Percentiles rank a stretch among this genome's conserved stretches.
Evolutionary conservation across 2,797 vertebrate genomes (phyloP).

Genomic region (Mormyrus hasselquistii): DNA sequence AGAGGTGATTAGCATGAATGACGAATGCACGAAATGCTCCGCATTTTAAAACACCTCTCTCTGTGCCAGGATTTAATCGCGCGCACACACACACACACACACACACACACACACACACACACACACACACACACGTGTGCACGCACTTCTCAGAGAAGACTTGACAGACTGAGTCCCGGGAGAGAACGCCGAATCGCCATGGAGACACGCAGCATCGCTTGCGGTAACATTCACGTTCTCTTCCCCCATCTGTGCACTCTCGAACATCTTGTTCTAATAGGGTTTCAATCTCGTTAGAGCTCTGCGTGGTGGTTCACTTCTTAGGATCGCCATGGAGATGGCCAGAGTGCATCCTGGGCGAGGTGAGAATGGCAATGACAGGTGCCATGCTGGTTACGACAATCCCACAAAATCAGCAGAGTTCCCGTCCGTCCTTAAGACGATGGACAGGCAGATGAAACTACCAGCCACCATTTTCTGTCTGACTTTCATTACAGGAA

Average conservation of each 20-base stretch:
- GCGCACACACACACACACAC: no score
- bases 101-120: neutral
- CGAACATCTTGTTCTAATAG: neutral
- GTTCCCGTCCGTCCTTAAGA: constrained; percentile 58
- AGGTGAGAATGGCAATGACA: constrained; percentile 19
- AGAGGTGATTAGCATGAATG: neutral
- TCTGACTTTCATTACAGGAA: constrained; percentile 60
- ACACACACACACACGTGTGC: neutral
- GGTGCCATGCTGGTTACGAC: constrained; percentile 54
- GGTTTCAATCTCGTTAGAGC: neutral
- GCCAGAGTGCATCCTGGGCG: neutral
- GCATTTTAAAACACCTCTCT: neutral
- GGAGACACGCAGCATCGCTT: neutral
- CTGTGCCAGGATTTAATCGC: neutral
- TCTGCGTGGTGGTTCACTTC: neutral
- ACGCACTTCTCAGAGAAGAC: neutral
- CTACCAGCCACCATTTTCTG: constrained; percentile 61
- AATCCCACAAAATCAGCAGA: constrained; percentile 70
- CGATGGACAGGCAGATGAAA: constrained; percentile 61
- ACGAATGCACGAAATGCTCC: neutral
- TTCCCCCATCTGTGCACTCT: neutral
- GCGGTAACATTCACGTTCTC: neutral
- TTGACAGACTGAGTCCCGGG: neutral
- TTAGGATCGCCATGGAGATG: constrained; percentile 3
- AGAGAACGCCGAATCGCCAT: neutral